phyloP scores from a whole-genome alignment of 2,888 invertebrate species.

The Plagiodera versicolora region DNA sequence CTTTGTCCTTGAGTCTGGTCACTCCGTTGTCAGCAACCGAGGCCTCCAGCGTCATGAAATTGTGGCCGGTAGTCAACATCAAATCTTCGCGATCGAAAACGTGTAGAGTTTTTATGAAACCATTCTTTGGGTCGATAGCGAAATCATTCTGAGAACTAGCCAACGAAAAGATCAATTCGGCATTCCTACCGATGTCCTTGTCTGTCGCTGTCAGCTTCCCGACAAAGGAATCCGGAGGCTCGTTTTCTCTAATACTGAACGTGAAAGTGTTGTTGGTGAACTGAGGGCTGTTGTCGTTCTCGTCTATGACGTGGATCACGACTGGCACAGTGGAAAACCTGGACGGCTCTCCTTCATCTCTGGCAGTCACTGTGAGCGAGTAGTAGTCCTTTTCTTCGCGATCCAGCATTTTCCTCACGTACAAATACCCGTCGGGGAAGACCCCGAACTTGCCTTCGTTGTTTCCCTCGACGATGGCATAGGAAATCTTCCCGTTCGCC shows the following conservation, averaged over 20 bases:
- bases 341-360: constrained; percentile 76
- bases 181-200: constrained; percentile 87
- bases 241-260: constrained; percentile 87
- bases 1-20: constrained; percentile 76
- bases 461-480: constrained; percentile 85
- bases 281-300: constrained; percentile 93
- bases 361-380: constrained; percentile 81
- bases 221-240: constrained; percentile 86
- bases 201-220: constrained; percentile 90
- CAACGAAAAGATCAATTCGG: constrained; percentile 83
- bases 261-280: constrained; percentile 90
- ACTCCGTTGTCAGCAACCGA: constrained; percentile 84
- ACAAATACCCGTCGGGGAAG: constrained; percentile 92
- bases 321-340: constrained; percentile 86
- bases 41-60: constrained; percentile 81
- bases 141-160: constrained; percentile 78
- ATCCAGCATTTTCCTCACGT: constrained; percentile 83
- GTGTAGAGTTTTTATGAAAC: constrained; percentile 83
- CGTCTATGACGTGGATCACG: constrained; percentile 90
- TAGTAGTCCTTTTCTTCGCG: constrained; percentile 91
- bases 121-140: constrained; percentile 85
- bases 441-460: constrained; percentile 85
- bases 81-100: constrained; percentile 89
- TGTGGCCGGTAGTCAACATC: constrained; percentile 74
- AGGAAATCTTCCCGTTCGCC: constrained; percentile 75